These are phyloP conservation scores for Acanthosoma haemorrhoidale DNA, from an alignment of 2,888 invertebrate genomes.

Conservation along the genomic window DNA sequence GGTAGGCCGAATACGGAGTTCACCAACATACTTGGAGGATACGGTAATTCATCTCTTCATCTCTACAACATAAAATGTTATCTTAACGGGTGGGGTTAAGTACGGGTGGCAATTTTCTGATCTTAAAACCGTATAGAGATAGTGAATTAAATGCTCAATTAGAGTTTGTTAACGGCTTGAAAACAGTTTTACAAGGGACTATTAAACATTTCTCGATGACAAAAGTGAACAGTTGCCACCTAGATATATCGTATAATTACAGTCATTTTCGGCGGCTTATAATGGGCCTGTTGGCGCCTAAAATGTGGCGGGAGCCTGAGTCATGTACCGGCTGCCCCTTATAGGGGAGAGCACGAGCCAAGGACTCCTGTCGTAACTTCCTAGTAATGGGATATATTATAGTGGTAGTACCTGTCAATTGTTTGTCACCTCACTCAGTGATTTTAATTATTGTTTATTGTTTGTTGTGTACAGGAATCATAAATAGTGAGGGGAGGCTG, in stretches of 20 bases:
- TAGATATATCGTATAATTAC: neutral
- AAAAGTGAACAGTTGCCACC: neutral
- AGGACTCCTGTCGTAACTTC: neutral
- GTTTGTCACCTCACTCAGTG: too few relatives aligned
- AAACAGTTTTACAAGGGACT: too few relatives aligned
- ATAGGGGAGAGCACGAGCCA: neutral
- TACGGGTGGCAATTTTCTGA: neutral
- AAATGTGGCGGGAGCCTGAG: too few relatives aligned
- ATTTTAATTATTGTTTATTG: too few relatives aligned
- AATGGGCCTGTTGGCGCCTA: neutral
- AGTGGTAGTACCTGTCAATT: too few relatives aligned
- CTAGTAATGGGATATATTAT: too few relatives aligned
- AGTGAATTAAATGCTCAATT: too few relatives aligned
- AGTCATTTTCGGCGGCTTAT: neutral
- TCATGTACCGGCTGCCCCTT: neutral
- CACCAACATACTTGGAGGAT: conserved; percentile 78
- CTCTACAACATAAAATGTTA: too few relatives aligned
- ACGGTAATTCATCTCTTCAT: conserved; percentile 58
- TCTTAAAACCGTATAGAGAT: too few relatives aligned
- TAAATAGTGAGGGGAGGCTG: conserved; percentile 80
- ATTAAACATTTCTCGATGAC: too few relatives aligned
- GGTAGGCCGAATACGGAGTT: conserved; percentile 82
- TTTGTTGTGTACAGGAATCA: conserved; percentile 61
- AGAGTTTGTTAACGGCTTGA: too few relatives aligned
- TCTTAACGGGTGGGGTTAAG: too few relatives aligned